A percentile compares a stretch with the other conserved stretches of the same genome.
These are phyloP conservation scores for Sipha flava DNA, from an alignment of 1,140 invertebrate genomes.

Conservation along the genomic window DNA sequence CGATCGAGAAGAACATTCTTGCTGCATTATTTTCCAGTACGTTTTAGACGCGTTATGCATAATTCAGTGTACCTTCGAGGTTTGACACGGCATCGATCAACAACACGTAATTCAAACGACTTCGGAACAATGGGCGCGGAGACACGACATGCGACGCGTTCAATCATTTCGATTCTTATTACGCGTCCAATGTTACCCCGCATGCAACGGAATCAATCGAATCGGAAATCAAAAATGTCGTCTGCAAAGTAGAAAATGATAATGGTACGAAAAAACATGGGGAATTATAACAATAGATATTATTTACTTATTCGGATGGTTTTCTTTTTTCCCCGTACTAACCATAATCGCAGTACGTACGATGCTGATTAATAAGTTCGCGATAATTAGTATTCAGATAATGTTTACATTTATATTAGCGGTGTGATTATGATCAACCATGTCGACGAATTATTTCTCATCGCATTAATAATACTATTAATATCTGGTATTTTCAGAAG, in stretches of 20 bases:
- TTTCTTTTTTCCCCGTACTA: too few relatives aligned
- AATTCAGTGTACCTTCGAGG: not conserved
- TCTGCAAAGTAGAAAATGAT: not conserved
- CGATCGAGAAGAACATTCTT: not conserved
- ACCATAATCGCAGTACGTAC: too few relatives aligned
- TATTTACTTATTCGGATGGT: too few relatives aligned
- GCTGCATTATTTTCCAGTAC: not conserved
- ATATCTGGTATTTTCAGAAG: too few relatives aligned
- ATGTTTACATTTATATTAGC: too few relatives aligned
- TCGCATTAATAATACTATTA: too few relatives aligned
- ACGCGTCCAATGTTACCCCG: not conserved
- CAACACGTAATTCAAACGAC: not conserved
- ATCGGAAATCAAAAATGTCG: not conserved
- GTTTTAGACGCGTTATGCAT: not conserved
- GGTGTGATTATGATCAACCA: too few relatives aligned
- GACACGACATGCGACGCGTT: not conserved
- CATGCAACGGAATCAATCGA: not conserved
- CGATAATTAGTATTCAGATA: too few relatives aligned
- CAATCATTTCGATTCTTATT: not conserved
- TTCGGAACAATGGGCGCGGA: not conserved
- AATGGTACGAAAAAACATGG: too few relatives aligned
- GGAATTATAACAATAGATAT: too few relatives aligned
- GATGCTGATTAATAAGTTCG: too few relatives aligned
- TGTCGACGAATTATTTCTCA: too few relatives aligned
- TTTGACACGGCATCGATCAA: not conserved